Percentiles rank a stretch among this genome's conserved stretches.
Conservation (phyloP, 2,113 vertebrate genomes). For the Parotia lawesii region DNA sequence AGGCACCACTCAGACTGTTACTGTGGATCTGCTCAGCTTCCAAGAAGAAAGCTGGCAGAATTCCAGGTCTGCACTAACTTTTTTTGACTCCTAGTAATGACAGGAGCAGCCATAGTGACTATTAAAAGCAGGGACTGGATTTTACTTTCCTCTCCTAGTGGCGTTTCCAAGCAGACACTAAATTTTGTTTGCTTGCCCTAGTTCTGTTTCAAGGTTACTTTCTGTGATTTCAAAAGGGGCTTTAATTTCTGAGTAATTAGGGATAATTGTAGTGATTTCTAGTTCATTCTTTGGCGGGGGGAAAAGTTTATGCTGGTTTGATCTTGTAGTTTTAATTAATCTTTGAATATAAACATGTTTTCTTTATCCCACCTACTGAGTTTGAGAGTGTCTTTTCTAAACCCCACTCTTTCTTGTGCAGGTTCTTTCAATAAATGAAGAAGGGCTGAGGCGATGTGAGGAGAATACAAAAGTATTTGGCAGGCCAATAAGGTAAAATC, state of each 20-base stretch:
- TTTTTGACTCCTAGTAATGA: neutral
- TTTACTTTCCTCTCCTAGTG: neutral
- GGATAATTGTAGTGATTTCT: neutral
- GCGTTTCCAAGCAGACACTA: neutral
- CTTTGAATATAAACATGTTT: neutral
- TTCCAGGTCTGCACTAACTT: neutral
- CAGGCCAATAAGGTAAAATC: constrained; percentile 87
- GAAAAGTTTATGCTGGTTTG: neutral
- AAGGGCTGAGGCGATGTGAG: constrained; percentile 90
- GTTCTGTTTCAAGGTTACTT: neutral
- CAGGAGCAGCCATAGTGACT: neutral
- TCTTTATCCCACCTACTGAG: neutral
- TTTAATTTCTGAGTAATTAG: neutral
- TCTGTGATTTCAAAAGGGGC: neutral
- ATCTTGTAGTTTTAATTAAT: neutral
- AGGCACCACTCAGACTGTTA: neutral
- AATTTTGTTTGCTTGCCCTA: neutral
- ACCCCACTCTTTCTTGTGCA: constrained; percentile 1
- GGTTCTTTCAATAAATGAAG: constrained; percentile 95
- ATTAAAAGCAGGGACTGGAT: neutral
- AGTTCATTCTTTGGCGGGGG: neutral
- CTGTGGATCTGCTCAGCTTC: neutral
- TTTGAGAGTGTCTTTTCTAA: neutral
- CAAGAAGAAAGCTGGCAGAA: neutral
- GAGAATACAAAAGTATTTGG: constrained; percentile 94